Conservation (phyloP, 2,113 vertebrate genomes). For the Elaphurus davidianus region DNA sequence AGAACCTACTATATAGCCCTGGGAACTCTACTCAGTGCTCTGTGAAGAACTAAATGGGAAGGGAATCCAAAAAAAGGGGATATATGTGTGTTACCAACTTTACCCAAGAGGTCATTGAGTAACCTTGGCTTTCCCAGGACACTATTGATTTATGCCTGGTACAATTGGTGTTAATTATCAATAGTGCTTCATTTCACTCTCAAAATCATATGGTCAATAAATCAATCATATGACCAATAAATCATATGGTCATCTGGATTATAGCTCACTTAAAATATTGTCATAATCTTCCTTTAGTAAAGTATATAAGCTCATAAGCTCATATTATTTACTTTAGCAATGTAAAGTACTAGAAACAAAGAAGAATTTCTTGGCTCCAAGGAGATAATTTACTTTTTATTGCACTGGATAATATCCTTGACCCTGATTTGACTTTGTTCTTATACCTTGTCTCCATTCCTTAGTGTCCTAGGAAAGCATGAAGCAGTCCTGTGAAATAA, state of each 20-base stretch:
- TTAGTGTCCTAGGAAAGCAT: neutral
- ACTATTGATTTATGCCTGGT: neutral
- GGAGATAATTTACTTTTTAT: neutral
- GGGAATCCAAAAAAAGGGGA: neutral
- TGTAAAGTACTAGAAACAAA: neutral
- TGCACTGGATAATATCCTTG: neutral
- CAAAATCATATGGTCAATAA: neutral
- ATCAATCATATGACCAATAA: neutral
- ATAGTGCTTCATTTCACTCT: neutral
- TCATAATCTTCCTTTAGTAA: neutral
- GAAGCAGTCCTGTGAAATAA: neutral
- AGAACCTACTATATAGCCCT: neutral
- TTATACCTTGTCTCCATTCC: neutral
- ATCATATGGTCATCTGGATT: neutral
- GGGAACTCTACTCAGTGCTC: neutral
- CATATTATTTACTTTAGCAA: neutral
- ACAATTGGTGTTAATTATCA: neutral
- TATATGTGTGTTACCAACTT: neutral
- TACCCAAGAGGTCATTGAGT: neutral
- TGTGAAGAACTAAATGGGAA: neutral
- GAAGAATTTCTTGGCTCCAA: neutral
- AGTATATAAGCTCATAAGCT: neutral
- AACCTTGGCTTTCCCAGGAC: neutral
- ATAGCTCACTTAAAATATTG: neutral
- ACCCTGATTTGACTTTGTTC: neutral